Base-by-base conservation (phyloP, 2,888 invertebrate genomes). In the Peribatodes rhomboidaria region DNA sequence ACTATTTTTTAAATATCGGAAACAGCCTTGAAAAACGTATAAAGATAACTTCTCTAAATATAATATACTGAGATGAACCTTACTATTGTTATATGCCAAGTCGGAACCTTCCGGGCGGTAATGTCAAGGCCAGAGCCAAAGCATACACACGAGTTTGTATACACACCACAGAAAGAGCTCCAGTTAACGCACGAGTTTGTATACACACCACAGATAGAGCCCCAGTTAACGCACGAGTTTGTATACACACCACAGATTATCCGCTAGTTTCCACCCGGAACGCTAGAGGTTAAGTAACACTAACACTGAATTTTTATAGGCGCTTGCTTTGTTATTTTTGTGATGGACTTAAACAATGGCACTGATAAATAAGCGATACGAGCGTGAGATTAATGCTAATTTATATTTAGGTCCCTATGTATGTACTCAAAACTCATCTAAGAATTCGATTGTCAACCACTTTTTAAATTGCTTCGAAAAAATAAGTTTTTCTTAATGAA, bases 101-200 rank as follows among this genome's bases (percentile, higher is more conserved):
- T 1, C 11, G 20, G 55, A 33, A 44, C 18, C 42, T 55, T 44
- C 55, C 55, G 44, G 44, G n/a, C 22, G 3, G n/a, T 52, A 52
- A 53, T 53, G 52, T 60, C 60, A 60, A 60, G 60, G 60, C n/a
- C 31, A 20, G n/a, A 35, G 1, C 44, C 27, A 41, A 14, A 33
- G 22, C 1, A 16, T 6, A 18, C 37, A 18, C 11, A 50, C 33
- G 13, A 50, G 33, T 50, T 16, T 11, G 27, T 35, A 18, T 35
- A n/a, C n/a, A n/a, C n/a, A n/a, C n/a, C n/a, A n/a, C n/a, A n/a
- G 59, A 13, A 14, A 20, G n/a, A 35, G 1, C 46, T 16, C 31
- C 31, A 35, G 27, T 6, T 31, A 6, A 18, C 37, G 13, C 11
- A 50, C 33, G 13, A 50, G 33, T 50, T 16, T 11, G 27, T 35